Evolutionary conservation across 2,797 vertebrate species (phyloP), one percentile per base, ranked within the genome.

Genomic region (Pampus argenteus): DNA sequence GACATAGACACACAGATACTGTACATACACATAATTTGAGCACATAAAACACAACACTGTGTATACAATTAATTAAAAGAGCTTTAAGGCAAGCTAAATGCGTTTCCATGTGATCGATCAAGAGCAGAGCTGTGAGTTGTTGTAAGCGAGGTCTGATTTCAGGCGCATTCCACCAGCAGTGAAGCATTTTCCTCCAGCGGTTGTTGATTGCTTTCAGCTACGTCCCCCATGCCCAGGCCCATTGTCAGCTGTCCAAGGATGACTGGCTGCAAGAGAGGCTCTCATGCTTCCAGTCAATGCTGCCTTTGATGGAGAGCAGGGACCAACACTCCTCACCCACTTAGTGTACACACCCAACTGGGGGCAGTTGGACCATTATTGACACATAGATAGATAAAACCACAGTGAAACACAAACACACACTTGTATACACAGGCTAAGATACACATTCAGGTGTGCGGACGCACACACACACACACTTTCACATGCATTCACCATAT

Each of bases 241-340:
- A 86, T 88, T 91, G 91, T 92, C 87, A 90, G 87, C 83, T 84
- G 86, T 90, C 88, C 86, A 89, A 88, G 88, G 83, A 82, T 89
- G 90, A 89, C 86, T 87, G 89, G 82, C 85, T 80, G 75, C 83
- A 76, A 76, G 84, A 86, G 87, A 91, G 57, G 71, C 86, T 85
- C 82, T 82, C 82, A 54, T 87, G 88, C 84, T 86, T 84, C 78
- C 72, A 86, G 90, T 91, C 90, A 90, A 89, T 88, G 84, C 84
- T 47, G 65, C 69, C 84, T 88, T 90, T 91, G 89, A 92, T 91
- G 85, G 82, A 83, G 84, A 81, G 79, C 86, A 82, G 74, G 50
- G 81, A 78, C 85, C 82, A 76, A 79, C 40, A 11, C 70, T 66
- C 66, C 76, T 84, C 76, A 44, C 44, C 74, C 86, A 87, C 79